A percentile compares a stretch with the other conserved stretches of the same genome.
phyloP scores from a whole-genome alignment of 2,888 invertebrate genomes.

The Drosophila kuntzei region DNA sequence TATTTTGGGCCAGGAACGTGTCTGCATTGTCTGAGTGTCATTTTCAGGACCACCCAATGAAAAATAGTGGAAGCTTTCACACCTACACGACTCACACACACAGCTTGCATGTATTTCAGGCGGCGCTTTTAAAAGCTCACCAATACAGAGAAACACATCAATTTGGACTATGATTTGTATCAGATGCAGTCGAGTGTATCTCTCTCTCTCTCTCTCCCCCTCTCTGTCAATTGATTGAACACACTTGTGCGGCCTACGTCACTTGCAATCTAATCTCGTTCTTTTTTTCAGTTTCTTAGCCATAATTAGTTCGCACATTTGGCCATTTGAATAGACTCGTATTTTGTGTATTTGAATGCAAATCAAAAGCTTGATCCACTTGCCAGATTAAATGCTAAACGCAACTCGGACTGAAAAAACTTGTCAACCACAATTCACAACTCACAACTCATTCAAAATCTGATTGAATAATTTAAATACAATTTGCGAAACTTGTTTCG shows the following conservation, averaged over 20 bases:
- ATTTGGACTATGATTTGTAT: conserved; percentile 5
- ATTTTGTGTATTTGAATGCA: conserved; percentile 23
- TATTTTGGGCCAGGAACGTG: conserved; percentile 26
- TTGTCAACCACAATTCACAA: conserved; percentile 42
- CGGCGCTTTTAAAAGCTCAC: conserved; percentile 34
- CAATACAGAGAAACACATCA: conserved; percentile 10
- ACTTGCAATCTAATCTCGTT: conserved; percentile 50
- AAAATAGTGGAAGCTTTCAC: background rate
- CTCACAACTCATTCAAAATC: conserved; percentile 27
- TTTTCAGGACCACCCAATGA: conserved; percentile 22
- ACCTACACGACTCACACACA: conserved; percentile 3
- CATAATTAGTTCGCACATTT: conserved; percentile 45
- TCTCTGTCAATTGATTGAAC: conserved; percentile 1
- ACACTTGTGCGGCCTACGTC: conserved; percentile 43
- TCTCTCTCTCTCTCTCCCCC: background rate
- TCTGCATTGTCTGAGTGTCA: conserved; percentile 22
- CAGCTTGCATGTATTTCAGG: background rate
- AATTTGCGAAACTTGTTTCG: conserved; percentile 19
- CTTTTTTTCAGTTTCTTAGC: background rate
- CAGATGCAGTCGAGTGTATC: conserved; percentile 1
- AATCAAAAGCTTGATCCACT: conserved; percentile 24
- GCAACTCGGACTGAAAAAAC: conserved; percentile 15
- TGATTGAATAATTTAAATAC: too few species aligned
- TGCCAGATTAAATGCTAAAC: conserved; percentile 48
- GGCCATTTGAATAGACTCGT: conserved; percentile 15